Percentiles rank a stretch among this genome's conserved stretches.
Conservation (phyloP, 2,888 invertebrate species). For the Axea sp. region DNA sequence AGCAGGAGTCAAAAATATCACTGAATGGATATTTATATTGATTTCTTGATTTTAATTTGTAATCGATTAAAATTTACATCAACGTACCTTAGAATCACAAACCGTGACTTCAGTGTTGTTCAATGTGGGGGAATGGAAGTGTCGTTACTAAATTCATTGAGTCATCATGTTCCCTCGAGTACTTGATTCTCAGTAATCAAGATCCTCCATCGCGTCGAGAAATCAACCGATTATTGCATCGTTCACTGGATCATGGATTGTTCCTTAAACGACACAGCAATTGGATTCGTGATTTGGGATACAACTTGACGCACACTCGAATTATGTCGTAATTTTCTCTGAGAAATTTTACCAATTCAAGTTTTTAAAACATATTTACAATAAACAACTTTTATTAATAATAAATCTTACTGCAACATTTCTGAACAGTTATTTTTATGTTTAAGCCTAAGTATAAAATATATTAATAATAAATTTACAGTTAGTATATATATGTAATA, state of each 20-base stretch:
- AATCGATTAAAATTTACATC: conserved; percentile 61
- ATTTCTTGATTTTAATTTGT: conserved; percentile 69
- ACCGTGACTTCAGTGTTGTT: conserved; percentile 70
- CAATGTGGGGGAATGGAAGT: conserved; percentile 57
- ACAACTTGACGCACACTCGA: no score
- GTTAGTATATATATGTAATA: no score
- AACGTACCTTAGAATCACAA: conserved; percentile 66
- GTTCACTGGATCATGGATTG: conserved; percentile 66
- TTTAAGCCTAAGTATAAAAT: no score
- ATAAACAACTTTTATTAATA: no score
- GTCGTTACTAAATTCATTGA: conserved; percentile 65
- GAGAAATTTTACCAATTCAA: no score
- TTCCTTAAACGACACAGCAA: conserved; percentile 15
- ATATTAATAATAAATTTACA: no score
- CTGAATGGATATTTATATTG: no score
- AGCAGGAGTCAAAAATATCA: no score
- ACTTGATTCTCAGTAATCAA: conserved; percentile 52
- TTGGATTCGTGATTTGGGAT: conserved; percentile 45
- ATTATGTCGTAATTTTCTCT: no score
- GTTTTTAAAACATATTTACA: no score
- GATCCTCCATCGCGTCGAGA: conserved; percentile 60
- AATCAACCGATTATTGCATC: conserved; percentile 60
- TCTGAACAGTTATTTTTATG: no score
- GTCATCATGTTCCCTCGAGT: conserved; percentile 60
- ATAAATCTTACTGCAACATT: no score